Conservation (phyloP, 1,140 invertebrate genomes). For the Sarcophaga bullata region DNA sequence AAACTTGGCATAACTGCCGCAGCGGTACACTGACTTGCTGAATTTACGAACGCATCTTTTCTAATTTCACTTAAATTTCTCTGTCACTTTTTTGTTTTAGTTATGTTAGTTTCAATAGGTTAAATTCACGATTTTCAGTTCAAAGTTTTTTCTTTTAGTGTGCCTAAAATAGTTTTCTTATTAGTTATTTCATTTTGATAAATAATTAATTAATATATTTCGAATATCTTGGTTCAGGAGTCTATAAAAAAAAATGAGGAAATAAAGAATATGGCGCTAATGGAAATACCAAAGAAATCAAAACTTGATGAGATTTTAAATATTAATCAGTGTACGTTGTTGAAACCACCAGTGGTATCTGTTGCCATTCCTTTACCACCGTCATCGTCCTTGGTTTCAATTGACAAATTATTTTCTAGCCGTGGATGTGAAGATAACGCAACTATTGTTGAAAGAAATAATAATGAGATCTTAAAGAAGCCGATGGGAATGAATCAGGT, state of each 20-base stretch:
- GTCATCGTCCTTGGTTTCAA: not conserved
- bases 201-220: too few species aligned
- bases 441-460: not conserved
- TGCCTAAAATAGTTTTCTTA: too few species aligned
- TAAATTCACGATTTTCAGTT: too few species aligned
- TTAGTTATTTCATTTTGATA: too few species aligned
- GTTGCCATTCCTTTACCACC: constrained; percentile 52
- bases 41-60: too few species aligned
- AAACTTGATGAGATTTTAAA: constrained; percentile 27
- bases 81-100: too few species aligned
- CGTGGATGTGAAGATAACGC: not conserved
- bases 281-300: constrained; percentile 12
- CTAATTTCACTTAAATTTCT: too few species aligned
- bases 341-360: constrained; percentile 31
- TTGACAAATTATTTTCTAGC: not conserved
- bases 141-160: too few species aligned
- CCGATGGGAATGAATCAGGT: not conserved
- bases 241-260: not conserved
- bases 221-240: too few species aligned
- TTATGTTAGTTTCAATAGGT: too few species aligned
- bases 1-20: too few species aligned
- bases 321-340: constrained; percentile 22
- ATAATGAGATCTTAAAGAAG: not conserved
- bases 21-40: too few species aligned
- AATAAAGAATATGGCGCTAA: not conserved